Evolutionary conservation across 2,797 vertebrate species (phyloP), one percentile per base, ranked within the genome.

Genomic region (Prunella strophiata): DNA sequence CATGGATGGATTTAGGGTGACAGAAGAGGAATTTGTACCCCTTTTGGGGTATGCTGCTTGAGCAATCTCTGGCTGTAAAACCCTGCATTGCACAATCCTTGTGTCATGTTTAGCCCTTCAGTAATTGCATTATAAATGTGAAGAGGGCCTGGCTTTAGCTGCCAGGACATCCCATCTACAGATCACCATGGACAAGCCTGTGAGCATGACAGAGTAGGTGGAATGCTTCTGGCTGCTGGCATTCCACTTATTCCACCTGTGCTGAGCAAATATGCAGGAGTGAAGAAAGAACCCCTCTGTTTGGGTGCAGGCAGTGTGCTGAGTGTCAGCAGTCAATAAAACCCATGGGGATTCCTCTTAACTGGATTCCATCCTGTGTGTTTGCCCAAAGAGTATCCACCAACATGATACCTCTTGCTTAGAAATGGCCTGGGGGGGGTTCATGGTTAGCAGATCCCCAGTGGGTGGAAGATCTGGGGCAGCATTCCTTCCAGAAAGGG

Each of bases 241-340:
- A 36, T 23, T 59, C n/a, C 0, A 0, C 34, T 76, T 73, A 16
- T 47, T 85, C 52, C 68, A 77, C 34, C 17, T 52, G 25, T 1
- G 0, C 26, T 70, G 32, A 43, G 34, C 29, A 73, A 48, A 52
- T 55, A 43, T 0, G 0, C 32, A 45, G 32, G 2, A 34, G 5
- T 75, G 71, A 29, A 85, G 65, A 54, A 50, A 52, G 32, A 57
- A 5, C 16, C 17, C 17, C 29, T 66, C 30, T 48, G 9, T 74
- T 25, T 36, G 18, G 7, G n/a, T 38, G 9, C 66, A 74, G 36
- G 38, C n/a, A 15, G 11, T 32, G 14, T 72, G 32, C 29, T 0
- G 0, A 58, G 40, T 47, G 43, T 68, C 52, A 59, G 48, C 50
- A 23, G 29, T 32, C 2, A 3, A 3, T 92, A 57, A 79, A 73